Evolutionary conservation across 2,797 vertebrate genomes (phyloP), one percentile per base, ranked within the genome.

Genomic region (Cossypha niveicapilla): DNA sequence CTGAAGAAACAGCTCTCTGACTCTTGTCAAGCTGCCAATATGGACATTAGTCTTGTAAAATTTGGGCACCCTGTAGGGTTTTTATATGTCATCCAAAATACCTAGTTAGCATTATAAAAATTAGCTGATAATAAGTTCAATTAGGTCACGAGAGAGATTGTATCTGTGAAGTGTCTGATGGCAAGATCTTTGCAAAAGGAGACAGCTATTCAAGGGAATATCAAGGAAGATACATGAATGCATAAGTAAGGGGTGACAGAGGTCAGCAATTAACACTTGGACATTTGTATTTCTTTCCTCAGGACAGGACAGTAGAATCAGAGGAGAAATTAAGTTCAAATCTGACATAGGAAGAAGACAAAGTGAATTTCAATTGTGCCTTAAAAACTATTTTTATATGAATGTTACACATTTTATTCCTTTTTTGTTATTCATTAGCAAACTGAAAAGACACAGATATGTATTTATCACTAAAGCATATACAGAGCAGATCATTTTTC

Each of bases 261-360:
- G 86, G 81, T 92, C 74, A 80, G 44, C 56, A 93, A 90, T 95
- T 94, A 93, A 84, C 80, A 77, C 70, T 53, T 67, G 62, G 71
- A 83, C 81, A 90, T 92, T 71, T 80, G 53, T 76, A 84, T 79
- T 92, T 96, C 67, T 88, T 90, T 92, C 92, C 85, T 77, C 75
- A 81, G 87, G 93, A 70, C 41, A 95, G 61, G 66, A 62, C 11
- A 81, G 39, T 61, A 84, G 39, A 93, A 80, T 65, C 66, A 72
- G 68, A 84, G 32, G n/a, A 88, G 30, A 30, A 80, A 71, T 58
- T 84, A 65, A 66, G n/a, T 78, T 92, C 53, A 73, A 32, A 79
- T 60, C 12, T 75, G 70, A 67, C 44, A 78, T 5, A 85, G n/a
- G 65, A 56, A 87, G 7, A 77, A 34, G 25, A 88, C 10, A 91